Conservation (phyloP, 2,113 vertebrate species). For the Cervus canadensis region DNA sequence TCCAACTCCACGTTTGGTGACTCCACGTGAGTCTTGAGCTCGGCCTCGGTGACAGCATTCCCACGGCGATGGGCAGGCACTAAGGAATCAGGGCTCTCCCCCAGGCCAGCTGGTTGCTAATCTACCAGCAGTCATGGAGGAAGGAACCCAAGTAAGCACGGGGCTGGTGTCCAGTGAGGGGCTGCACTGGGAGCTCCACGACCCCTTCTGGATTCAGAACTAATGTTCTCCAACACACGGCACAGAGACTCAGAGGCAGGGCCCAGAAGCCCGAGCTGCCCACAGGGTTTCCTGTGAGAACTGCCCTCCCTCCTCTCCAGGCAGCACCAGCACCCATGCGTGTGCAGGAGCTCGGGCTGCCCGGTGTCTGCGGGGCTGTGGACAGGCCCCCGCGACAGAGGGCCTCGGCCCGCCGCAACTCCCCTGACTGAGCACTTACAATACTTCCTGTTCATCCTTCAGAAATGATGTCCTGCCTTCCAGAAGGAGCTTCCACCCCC, state of each 20-base stretch:
- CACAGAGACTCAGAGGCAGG: neutral
- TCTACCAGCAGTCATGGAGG: neutral
- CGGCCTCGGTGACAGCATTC: accelerated
- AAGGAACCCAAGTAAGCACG: neutral
- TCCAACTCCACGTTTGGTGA: neutral
- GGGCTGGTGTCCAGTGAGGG: neutral
- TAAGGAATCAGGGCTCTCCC: neutral
- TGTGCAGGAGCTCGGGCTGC: neutral
- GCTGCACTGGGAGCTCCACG: neutral
- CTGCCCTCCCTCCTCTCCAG: accelerated
- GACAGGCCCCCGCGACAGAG: accelerated
- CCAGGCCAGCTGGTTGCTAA: neutral
- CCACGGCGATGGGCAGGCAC: neutral
- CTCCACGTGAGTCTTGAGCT: accelerated
- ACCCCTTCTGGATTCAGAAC: neutral
- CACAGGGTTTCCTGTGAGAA: neutral
- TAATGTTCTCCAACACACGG: accelerated
- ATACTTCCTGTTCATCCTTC: neutral
- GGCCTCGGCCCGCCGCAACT: accelerated
- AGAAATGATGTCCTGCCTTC: neutral
- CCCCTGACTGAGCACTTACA: too few species aligned
- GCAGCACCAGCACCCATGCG: accelerated
- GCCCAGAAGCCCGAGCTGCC: neutral
- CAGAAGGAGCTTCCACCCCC: neutral
- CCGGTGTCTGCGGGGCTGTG: accelerated